Percentiles rank a stretch among this genome's conserved stretches.
phyloP scores from a whole-genome alignment of 2,113 vertebrate genomes.

The Bolborhynchus lineola region DNA sequence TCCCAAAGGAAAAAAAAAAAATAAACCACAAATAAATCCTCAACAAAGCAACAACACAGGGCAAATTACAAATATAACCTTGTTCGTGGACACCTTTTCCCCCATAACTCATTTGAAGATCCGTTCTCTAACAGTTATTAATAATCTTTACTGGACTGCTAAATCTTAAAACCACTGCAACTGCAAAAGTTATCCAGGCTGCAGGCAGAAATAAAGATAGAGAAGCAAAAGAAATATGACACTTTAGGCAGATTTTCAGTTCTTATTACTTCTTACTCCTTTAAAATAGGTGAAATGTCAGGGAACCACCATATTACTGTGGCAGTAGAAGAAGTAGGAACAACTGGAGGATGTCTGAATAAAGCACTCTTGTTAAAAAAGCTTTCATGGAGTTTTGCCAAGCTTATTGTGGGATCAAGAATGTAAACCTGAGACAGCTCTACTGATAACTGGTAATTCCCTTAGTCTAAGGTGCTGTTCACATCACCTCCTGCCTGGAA shows the following conservation, averaged over 20 bases:
- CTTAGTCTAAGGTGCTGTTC: conserved; percentile 58
- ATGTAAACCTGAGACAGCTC: conserved; percentile 63
- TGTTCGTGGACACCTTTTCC: background rate
- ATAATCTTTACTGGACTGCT: background rate
- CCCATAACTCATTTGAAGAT: background rate
- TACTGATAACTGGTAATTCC: conserved; percentile 61
- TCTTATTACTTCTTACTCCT: background rate
- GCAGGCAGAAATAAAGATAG: background rate
- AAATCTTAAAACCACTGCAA: background rate
- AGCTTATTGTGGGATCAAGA: conserved; percentile 52
- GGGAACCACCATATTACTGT: background rate
- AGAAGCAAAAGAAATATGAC: background rate
- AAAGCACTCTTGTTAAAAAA: conserved; percentile 13
- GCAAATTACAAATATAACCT: background rate
- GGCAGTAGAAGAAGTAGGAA: background rate
- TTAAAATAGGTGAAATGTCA: background rate
- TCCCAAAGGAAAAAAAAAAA: rapidly evolving
- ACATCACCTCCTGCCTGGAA: conserved; percentile 64
- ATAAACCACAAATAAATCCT: too few relatives aligned
- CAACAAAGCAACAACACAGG: too few relatives aligned
- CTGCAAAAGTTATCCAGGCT: background rate
- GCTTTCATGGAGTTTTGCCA: conserved; percentile 52
- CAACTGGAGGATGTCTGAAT: conserved; percentile 10
- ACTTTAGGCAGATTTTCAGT: background rate
- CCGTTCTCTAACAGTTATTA: background rate